phyloP scores from a whole-genome alignment of 2,888 invertebrate genomes.

The Acanthoscelides obtectus region DNA sequence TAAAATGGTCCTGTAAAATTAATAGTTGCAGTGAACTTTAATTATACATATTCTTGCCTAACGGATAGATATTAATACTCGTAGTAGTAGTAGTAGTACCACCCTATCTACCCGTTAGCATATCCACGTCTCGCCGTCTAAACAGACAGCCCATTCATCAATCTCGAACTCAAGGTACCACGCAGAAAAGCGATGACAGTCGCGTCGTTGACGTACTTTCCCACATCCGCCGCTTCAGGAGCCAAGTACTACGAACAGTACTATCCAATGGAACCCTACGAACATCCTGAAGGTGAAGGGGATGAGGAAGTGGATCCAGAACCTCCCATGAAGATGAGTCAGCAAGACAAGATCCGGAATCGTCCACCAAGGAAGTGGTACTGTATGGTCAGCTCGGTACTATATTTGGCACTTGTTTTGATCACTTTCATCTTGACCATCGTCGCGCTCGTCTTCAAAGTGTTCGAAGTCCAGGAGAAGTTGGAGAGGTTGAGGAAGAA shows the following conservation, averaged over 20 bases:
- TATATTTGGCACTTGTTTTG: conserved; percentile 10
- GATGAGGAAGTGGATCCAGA: background rate
- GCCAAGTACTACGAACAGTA: background rate
- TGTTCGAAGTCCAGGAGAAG: conserved; percentile 1
- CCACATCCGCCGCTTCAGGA: background rate
- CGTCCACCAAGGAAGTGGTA: conserved; percentile 6
- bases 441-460: conserved; percentile 5
- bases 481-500: conserved; percentile 3
- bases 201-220: background rate
- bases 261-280: background rate
- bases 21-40: too few relatives aligned
- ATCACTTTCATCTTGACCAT: conserved; percentile 4
- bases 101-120: background rate
- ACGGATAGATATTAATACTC: too few relatives aligned
- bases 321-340: background rate
- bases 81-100: too few relatives aligned
- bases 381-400: conserved; percentile 4
- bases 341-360: background rate
- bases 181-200: background rate
- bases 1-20: too few relatives aligned
- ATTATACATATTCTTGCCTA: too few relatives aligned
- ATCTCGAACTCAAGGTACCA: background rate
- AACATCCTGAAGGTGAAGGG: background rate
- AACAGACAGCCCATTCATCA: background rate
- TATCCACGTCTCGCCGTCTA: background rate